Percentiles rank a stretch among this genome's conserved stretches.
These are phyloP conservation scores for Chaetura pelagica DNA, from an alignment of 2,113 vertebrate genomes.

Conservation along the genomic window DNA sequence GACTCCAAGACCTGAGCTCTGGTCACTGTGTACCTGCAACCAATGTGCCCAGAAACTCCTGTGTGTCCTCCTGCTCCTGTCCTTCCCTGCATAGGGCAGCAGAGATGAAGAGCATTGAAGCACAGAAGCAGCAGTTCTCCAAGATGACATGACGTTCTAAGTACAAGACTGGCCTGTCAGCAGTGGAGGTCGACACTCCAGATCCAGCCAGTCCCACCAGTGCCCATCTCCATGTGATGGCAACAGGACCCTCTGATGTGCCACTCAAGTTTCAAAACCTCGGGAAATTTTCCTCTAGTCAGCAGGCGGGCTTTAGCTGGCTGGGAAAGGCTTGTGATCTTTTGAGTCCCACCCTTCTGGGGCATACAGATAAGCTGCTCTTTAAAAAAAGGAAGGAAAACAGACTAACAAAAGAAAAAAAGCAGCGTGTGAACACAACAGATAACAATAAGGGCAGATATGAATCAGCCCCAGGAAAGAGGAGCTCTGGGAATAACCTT, in stretches of 20 bases:
- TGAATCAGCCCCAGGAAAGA: constrained; percentile 60
- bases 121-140: background rate
- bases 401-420: background rate
- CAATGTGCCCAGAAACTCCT: accelerated
- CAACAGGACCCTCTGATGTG: background rate
- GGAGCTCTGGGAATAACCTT: background rate
- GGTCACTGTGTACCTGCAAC: accelerated
- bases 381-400: constrained; percentile 70
- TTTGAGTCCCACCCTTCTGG: constrained; percentile 51
- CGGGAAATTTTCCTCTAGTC: background rate
- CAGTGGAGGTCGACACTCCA: accelerated
- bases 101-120: background rate
- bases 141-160: background rate
- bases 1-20: background rate
- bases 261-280: background rate
- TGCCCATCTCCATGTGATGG: accelerated
- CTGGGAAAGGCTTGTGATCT: constrained; percentile 42
- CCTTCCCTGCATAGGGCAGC: background rate
- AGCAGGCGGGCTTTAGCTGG: background rate
- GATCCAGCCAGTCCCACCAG: background rate
- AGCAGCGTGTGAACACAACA: background rate
- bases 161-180: background rate
- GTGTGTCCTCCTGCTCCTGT: background rate
- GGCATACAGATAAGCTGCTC: constrained; percentile 42
- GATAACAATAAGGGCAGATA: constrained; percentile 62